phyloP scores from a whole-genome alignment of 2,113 vertebrate species.

The Triplophysa rosa region DNA sequence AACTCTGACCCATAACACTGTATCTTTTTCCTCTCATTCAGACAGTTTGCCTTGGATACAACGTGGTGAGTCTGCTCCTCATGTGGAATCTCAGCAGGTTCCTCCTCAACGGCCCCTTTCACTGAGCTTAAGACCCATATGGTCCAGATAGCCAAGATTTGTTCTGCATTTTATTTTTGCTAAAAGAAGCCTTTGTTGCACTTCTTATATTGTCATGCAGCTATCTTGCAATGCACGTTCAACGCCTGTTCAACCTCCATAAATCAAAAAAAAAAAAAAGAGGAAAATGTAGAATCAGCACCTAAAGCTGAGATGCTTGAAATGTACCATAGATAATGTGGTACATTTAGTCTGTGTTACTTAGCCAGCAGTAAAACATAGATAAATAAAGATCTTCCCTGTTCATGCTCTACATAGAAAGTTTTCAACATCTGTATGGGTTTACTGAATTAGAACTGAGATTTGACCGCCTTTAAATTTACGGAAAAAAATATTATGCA shows the following conservation, averaged over 20 bases:
- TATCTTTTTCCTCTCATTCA: conserved; percentile 53
- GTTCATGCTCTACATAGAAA: neutral
- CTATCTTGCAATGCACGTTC: neutral
- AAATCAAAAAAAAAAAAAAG: neutral
- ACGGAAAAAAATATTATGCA: neutral
- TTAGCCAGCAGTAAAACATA: neutral
- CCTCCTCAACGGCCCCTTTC: conserved; percentile 23
- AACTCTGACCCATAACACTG: conserved; percentile 70
- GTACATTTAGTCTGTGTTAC: neutral
- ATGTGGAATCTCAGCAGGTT: conserved; percentile 46
- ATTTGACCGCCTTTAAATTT: neutral
- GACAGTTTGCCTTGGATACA: conserved; percentile 45
- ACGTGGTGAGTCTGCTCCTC: conserved; percentile 18
- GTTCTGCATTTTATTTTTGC: conserved; percentile 41
- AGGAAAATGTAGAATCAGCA: neutral
- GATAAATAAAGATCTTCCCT: neutral
- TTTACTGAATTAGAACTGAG: neutral
- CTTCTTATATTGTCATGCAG: neutral
- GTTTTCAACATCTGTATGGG: neutral
- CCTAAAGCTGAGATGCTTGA: neutral
- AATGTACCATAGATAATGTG: neutral
- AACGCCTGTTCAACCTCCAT: neutral
- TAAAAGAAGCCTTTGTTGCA: conserved; percentile 26
- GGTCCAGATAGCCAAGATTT: conserved; percentile 41
- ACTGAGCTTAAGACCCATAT: conserved; percentile 33